Evolutionary conservation across 92 coral and sea anemone genomes (phyloP).

Genomic region (Actinostola sp.): DNA sequence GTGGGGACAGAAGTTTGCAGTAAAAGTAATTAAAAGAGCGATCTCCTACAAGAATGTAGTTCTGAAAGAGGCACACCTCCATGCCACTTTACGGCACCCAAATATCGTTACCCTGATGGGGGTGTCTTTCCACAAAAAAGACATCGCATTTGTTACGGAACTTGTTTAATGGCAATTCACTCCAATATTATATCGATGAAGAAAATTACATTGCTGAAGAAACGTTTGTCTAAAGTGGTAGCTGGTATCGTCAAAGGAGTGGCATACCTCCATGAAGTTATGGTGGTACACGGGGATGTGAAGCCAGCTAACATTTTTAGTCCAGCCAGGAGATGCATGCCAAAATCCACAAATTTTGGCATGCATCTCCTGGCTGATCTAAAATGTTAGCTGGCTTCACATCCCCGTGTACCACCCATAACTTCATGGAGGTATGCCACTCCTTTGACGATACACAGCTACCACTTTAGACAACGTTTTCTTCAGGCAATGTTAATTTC

Average conservation of each 20-base stretch:
- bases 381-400: conserved; percentile 58
- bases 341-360: conserved; percentile 60
- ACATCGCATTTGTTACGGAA: conserved; percentile 49
- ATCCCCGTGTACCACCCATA: conserved; percentile 50
- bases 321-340: conserved; percentile 35
- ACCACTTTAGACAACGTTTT: conserved; percentile 5
- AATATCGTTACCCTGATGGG: conserved; percentile 54
- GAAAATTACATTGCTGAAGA: conserved; percentile 28
- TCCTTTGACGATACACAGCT: conserved; percentile 43
- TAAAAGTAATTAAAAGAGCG: conserved; percentile 31
- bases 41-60: conserved; percentile 27
- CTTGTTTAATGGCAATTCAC: conserved; percentile 46
- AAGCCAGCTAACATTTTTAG: conserved; percentile 61
- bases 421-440: conserved; percentile 58
- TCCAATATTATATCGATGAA: conserved; percentile 59
- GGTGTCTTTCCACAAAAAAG: conserved; percentile 44
- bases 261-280: conserved; percentile 54
- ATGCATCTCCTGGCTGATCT: conserved; percentile 35
- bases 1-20: conserved; percentile 44
- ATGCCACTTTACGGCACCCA: conserved; percentile 44
- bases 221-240: conserved; percentile 1
- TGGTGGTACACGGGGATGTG: conserved; percentile 51
- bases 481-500: conserved; percentile 31
- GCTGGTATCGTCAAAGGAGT: conserved; percentile 46
- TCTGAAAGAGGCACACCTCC: conserved; percentile 26